phyloP scores from a whole-genome alignment of 2,888 invertebrate genomes.

The Drosophila vallismaia region DNA sequence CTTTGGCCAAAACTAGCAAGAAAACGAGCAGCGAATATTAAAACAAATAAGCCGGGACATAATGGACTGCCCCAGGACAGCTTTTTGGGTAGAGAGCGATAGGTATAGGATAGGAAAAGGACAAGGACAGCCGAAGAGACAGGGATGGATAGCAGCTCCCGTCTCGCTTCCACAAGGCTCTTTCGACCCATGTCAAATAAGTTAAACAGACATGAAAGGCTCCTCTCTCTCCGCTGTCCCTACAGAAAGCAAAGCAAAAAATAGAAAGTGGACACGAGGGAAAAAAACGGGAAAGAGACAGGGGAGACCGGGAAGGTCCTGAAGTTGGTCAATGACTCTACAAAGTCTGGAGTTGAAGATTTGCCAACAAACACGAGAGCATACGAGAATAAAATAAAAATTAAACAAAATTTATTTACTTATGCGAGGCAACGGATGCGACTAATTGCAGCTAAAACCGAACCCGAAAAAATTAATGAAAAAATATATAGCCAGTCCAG shows the following conservation, averaged over 20 bases:
- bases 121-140: conserved; percentile 5
- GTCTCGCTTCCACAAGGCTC: conserved; percentile 25
- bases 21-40: conserved; percentile 76
- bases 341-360: conserved; percentile 51
- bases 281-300: conserved; percentile 13
- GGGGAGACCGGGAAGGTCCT: conserved; percentile 1
- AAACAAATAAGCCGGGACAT: conserved; percentile 74
- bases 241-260: conserved; percentile 36
- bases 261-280: conserved; percentile 38
- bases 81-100: neutral
- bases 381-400: conserved; percentile 39
- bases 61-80: conserved; percentile 56
- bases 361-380: conserved; percentile 36
- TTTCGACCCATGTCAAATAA: conserved; percentile 74
- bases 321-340: conserved; percentile 67
- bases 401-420: conserved; percentile 51
- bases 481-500: conserved; percentile 34
- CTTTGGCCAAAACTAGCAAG: conserved; percentile 65
- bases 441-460: conserved; percentile 74
- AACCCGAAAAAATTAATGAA: conserved; percentile 46
- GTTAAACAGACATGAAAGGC: conserved; percentile 59
- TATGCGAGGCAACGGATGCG: conserved; percentile 57
- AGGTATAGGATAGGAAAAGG: neutral
- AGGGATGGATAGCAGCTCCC: conserved; percentile 12
- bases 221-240: conserved; percentile 25